These are phyloP conservation scores for Dryas iulia DNA, from an alignment of 1,140 invertebrate species.

Conservation along the genomic window DNA sequence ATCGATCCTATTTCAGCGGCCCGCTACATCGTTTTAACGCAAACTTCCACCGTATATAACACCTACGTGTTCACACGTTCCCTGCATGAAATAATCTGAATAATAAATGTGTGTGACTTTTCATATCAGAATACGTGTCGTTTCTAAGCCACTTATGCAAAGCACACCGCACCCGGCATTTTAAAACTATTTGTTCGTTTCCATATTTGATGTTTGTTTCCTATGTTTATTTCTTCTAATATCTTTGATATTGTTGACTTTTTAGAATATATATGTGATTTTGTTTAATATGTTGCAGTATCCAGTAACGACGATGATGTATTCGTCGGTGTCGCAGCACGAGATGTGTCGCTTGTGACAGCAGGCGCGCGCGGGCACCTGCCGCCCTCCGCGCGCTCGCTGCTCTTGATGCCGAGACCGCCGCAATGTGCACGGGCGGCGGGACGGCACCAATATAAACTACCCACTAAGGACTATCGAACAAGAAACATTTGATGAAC, in stretches of 20 bases:
- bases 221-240: neutral
- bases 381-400: conserved; percentile 49
- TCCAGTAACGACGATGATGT: conserved; percentile 77
- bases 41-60: neutral
- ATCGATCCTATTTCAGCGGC: conserved; percentile 7
- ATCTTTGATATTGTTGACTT: neutral
- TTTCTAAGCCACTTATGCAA: conserved; percentile 11
- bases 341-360: conserved; percentile 80
- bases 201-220: neutral
- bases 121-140: conserved; percentile 22
- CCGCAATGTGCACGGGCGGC: conserved; percentile 38
- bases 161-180: conserved; percentile 10
- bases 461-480: conserved; percentile 57
- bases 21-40: conserved; percentile 16
- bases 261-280: neutral
- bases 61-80: conserved; percentile 27
- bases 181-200: neutral
- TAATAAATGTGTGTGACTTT: conserved; percentile 26
- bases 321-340: conserved; percentile 75
- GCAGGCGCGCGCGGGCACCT: conserved; percentile 65
- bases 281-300: conserved; percentile 57
- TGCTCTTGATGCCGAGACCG: conserved; percentile 67
- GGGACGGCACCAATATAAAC: conserved; percentile 49
- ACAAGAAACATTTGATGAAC: conserved; percentile 51
- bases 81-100: conserved; percentile 29